Evolutionary conservation across 2,113 vertebrate genomes (phyloP), one percentile per base, ranked within the genome.

Genomic region (Prochilodus magdalenae): DNA sequence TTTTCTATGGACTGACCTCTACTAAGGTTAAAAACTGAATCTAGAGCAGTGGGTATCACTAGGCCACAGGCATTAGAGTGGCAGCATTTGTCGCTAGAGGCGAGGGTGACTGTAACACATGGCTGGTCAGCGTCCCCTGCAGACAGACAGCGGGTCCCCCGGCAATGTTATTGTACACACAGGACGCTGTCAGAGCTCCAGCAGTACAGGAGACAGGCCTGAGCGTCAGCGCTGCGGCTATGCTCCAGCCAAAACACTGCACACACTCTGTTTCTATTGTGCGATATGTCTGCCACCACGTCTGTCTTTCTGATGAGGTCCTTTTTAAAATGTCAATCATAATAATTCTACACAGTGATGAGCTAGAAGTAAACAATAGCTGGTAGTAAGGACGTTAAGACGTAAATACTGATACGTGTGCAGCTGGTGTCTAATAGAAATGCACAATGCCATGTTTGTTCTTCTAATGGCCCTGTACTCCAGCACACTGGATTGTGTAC

Each of bases 151-250:
- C 44, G 24, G 47, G 66, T 77, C 66, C 57, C 74, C 26, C 47
- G 73, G 74, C 66, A 73, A 27, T 66, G 73, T 55, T 76, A 80
- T 81, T 44, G 75, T 30, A 73, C 44, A 77, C 78, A 18, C 73
- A 55, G 78, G 4, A 27, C 66, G 26, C 14, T 65, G 73, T 77
- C 63, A 66, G 65, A 51, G 59, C 47, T 49, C 66, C 20, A 26
- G 33, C 14, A 47, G 60, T 18, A 49, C 60, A 77, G 24, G 40
- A 40, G 55, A 55, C 15, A 36, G 36, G 24, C 5, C 13, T 18
- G 27, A 20, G 55, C 5, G 18, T 47, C 33, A 36, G 18, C 69
- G n/a, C 16, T 15, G 24, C n/a, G n/a, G 57, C n/a, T 60, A n/a
- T 11, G 13, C 8, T 24, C 57, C 57, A 70, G 8, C 20, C 80